Evolutionary conservation across 1,140 invertebrate species (phyloP).

Genomic region (Microplitis demolitor): DNA sequence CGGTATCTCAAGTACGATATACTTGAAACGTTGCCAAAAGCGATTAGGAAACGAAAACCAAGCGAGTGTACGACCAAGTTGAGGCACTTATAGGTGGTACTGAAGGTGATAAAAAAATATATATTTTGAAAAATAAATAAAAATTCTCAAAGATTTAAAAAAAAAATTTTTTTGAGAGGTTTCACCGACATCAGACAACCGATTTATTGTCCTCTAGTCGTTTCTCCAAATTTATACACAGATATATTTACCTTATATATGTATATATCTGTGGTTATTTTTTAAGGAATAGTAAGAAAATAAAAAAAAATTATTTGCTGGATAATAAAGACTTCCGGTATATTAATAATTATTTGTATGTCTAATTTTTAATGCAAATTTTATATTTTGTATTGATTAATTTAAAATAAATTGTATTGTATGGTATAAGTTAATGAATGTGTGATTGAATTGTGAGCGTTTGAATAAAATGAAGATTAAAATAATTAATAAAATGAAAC

Average conservation of each 20-base stretch:
- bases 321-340: too few species aligned
- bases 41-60: slow-evolving; percentile 37
- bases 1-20: slow-evolving; percentile 24
- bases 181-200: background rate
- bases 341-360: background rate
- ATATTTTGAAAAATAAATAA: background rate
- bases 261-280: too few species aligned
- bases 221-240: slow-evolving; percentile 8
- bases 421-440: background rate
- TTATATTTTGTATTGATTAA: background rate
- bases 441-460: background rate
- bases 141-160: background rate
- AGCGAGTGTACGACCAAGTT: slow-evolving; percentile 3
- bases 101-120: background rate
- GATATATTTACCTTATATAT: background rate
- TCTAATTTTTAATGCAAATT: background rate
- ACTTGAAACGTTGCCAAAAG: slow-evolving; percentile 52
- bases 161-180: slow-evolving; percentile 3
- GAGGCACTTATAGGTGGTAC: background rate
- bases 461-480: background rate
- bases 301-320: too few species aligned
- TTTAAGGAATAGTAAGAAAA: too few species aligned
- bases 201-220: slow-evolving; percentile 5
- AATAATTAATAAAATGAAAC: background rate
- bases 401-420: background rate